Evolutionary conservation across 23 tunicate species (phyloP).

Genomic region (Styela clava): DNA sequence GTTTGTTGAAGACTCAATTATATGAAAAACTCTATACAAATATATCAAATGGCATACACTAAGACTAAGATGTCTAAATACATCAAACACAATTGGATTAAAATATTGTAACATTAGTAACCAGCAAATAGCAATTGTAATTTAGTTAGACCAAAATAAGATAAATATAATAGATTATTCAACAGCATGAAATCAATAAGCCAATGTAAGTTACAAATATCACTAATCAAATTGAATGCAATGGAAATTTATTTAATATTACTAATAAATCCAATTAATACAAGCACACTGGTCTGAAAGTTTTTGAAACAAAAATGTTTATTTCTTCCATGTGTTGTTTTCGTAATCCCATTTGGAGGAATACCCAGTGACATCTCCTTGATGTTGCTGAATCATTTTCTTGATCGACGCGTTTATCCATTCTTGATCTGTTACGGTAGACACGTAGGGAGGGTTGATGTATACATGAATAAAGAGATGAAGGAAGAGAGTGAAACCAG

Average conservation of each 20-base stretch:
- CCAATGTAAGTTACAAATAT: neutral
- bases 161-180: too few species aligned
- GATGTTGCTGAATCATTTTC: slow-evolving; percentile 48
- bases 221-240: neutral
- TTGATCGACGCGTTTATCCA: slow-evolving; percentile 52
- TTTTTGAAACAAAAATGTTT: slow-evolving; percentile 11
- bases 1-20: too few species aligned
- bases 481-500: slow-evolving; percentile 29
- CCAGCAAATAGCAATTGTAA: too few species aligned
- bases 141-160: too few species aligned
- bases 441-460: slow-evolving; percentile 43
- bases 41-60: too few species aligned
- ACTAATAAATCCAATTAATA: neutral
- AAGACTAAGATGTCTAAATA: too few species aligned
- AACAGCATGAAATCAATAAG: neutral
- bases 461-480: slow-evolving; percentile 33
- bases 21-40: too few species aligned
- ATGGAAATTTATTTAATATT: too few species aligned
- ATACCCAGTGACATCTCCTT: slow-evolving; percentile 65
- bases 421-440: slow-evolving; percentile 38
- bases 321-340: slow-evolving; percentile 91
- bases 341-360: slow-evolving; percentile 91
- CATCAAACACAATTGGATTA: too few species aligned
- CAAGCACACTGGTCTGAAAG: neutral
- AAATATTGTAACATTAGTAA: too few species aligned